Base-by-base conservation (phyloP, 2,888 invertebrate genomes). In the Chymomyza procnemis region DNA sequence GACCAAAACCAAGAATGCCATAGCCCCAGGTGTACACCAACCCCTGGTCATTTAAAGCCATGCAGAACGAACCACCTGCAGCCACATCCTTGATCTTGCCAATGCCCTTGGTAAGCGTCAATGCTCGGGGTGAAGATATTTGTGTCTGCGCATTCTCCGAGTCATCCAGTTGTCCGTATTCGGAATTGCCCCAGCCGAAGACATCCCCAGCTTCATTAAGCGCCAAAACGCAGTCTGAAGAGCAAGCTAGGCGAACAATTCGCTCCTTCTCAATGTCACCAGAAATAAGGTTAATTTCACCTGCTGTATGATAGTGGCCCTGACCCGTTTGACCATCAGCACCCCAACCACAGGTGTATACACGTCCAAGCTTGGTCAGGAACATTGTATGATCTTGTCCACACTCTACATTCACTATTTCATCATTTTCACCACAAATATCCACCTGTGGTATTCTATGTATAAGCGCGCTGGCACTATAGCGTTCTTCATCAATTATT, bases 181-280 rank as follows among this genome's bases (percentile, higher is more conserved):
- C 99, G 0, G 96, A 95, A 90, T 98, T 99, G 6, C 99, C 99
- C 98, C 99, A 99, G 0, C 98, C 99, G 91, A 98, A 99, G 1
- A 97, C 93, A 83, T 97, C 96, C 3, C 98, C 98, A 80, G 94
- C 94, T 74, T 97, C 96, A 91, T 94, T 97, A 30, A 98, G 90
- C 8, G 98, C 99, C 71, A 99, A 90, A 14, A 96, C 96, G 90
- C 97, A 97, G 90, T 98, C 98, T 0, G 94, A 96, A 50, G 94
- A 92, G 57, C 95, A 95, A 0, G 96, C 93, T 0, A 99, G 88
- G 90, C 97, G 95, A 8, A 95, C 92, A 64, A 99, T 96, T 70
- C 92, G 94, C 91, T 97, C 97, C 18, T 93, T 93, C 60, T 94
- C 93, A 63, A 98, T 93, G 87, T 98, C 98, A 0, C 98, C 99